Evolutionary conservation across 2,888 invertebrate genomes (phyloP), one percentile per base, ranked within the genome.

Genomic region (Parnassius orleans): DNA sequence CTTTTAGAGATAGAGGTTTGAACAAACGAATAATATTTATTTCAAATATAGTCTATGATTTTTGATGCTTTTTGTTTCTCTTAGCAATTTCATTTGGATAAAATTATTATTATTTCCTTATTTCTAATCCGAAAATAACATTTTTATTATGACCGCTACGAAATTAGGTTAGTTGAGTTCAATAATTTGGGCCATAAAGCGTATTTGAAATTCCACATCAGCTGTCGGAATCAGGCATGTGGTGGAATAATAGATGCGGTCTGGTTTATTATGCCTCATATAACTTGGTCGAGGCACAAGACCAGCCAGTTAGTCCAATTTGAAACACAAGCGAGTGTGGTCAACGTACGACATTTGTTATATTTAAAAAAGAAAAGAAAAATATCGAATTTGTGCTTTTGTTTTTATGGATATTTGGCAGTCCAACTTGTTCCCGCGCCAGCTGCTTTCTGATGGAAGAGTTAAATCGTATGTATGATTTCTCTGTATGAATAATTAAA

Each of bases 261-360:
- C 84, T 79, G 77, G 86, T 90, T 91, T 91, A 91, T 90, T 86
- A 78, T 75, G 82, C 79, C 81, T 85, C 90, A 88, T 91, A 91
- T 90, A 91, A 90, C 88, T 83, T 73, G 81, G 75, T 70, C 77
- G 83, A 72, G 74, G 75, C 70, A 74, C 75, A 75, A 68, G 69
- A 69, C 67, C 72, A 75, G 69, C 73, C 81, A 81, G 86, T 90
- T 90, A 91, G 90, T 91, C 79, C 78, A 87, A 86, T 84, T 87
- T 86, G 80, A 84, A 90, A 87, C 90, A 82, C 87, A 83, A 86
- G 75, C 78, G 85, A 80, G 87, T 78, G 82, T 77, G 84, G 87
- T 83, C 89, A 83, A 76, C 76, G 74, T 70, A 59, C 54, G 54
- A 50, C 51, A 63, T 71, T 71, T 65, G 72, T 73, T 68, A 70